phyloP scores from a whole-genome alignment of 2,888 invertebrate genomes.

The Iphiclides podalirius region DNA sequence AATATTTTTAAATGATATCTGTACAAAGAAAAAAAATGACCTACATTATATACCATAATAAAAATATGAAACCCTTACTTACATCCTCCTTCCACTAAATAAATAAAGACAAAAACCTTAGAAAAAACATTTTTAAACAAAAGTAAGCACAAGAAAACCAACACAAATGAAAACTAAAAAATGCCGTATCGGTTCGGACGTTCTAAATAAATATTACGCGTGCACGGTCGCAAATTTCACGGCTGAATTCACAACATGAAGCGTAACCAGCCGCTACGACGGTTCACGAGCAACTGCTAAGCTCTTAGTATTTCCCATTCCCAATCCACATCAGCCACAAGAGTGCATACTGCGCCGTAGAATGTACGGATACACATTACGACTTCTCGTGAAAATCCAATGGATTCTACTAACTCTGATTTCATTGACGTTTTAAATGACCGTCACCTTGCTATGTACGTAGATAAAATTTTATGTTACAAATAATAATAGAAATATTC shows the following conservation, averaged over 20 bases:
- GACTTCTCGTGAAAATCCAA: slow-evolving; percentile 4
- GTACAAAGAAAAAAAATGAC: no score
- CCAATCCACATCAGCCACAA: slow-evolving; percentile 2
- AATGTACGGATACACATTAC: background rate
- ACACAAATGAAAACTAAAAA: slow-evolving; percentile 14
- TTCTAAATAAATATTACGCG: slow-evolving; percentile 13
- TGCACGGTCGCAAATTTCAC: slow-evolving; percentile 20
- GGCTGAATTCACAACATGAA: slow-evolving; percentile 9
- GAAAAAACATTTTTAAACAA: slow-evolving; percentile 3
- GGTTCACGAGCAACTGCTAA: slow-evolving; percentile 17
- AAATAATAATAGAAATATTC: no score
- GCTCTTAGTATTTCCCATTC: slow-evolving; percentile 12
- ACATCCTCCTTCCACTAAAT: slow-evolving; percentile 13
- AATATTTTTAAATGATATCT: no score
- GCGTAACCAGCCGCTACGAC: slow-evolving; percentile 14
- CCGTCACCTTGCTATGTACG: no score
- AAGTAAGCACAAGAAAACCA: background rate
- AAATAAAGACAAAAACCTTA: no score
- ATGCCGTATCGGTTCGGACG: background rate
- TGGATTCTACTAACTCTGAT: no score
- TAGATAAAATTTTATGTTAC: no score
- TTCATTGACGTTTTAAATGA: no score
- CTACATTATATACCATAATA: no score
- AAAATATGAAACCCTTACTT: no score
- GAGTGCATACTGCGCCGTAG: slow-evolving; percentile 9